These are phyloP conservation scores for Ctenosaura bakeri DNA, from an alignment of 2,797 vertebrate species.

Conservation along the genomic window DNA sequence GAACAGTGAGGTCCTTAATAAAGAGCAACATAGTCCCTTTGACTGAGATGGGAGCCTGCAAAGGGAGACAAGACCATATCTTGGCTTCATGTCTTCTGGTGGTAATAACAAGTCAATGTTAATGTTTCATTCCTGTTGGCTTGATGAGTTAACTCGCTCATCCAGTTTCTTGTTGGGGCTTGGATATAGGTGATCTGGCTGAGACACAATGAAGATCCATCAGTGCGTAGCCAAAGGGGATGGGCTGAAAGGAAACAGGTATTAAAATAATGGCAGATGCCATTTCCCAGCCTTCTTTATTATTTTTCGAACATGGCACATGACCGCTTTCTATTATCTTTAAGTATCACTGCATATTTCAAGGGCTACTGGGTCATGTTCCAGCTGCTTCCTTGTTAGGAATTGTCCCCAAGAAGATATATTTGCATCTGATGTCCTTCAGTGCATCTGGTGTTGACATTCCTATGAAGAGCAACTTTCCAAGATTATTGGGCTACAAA, in stretches of 20 bases:
- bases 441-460: neutral
- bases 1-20: neutral
- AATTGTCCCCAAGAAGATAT: neutral
- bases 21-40: neutral
- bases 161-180: conserved; percentile 18
- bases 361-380: neutral
- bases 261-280: neutral
- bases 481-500: neutral
- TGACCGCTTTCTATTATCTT: neutral
- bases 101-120: neutral
- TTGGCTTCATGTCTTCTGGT: neutral
- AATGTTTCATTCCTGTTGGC: neutral
- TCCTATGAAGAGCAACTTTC: neutral
- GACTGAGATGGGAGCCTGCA: neutral
- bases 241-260: neutral
- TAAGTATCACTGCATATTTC: neutral
- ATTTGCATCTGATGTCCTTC: neutral
- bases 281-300: neutral
- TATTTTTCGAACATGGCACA: conserved; percentile 1
- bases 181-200: conserved; percentile 7
- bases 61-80: neutral
- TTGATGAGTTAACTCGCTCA: conserved; percentile 11
- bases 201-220: neutral
- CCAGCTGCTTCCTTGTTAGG: neutral
- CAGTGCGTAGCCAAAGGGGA: neutral